A percentile compares a stretch with the other conserved stretches of the same genome.
Evolutionary conservation across 2,113 vertebrate species (phyloP).

Genomic region (Bambusicola thoracicus): DNA sequence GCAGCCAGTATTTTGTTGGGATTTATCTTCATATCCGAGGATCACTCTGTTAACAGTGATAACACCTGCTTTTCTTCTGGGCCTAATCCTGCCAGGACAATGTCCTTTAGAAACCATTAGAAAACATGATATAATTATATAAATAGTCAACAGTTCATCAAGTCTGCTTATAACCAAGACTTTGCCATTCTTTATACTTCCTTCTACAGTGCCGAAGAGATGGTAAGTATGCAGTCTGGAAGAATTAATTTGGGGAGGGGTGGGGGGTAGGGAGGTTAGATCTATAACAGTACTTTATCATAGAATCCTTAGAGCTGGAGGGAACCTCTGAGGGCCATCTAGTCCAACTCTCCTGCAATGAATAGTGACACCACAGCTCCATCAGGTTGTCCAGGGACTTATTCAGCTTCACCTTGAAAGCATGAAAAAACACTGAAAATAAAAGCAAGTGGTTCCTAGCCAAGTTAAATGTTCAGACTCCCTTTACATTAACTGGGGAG

Average conservation of each 20-base stretch:
- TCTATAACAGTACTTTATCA: neutral
- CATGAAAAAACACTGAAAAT: neutral
- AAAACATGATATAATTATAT: neutral
- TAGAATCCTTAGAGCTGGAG: no score
- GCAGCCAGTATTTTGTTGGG: fast-evolving
- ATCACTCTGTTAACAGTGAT: neutral
- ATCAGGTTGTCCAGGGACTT: no score
- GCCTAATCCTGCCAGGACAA: neutral
- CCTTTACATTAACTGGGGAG: neutral
- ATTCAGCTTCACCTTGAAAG: no score
- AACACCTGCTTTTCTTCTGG: fast-evolving
- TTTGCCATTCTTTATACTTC: fast-evolving
- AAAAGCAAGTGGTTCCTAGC: neutral
- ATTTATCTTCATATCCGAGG: neutral
- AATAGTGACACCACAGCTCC: no score
- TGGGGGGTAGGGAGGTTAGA: no score
- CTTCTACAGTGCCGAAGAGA: neutral
- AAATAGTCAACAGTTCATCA: neutral
- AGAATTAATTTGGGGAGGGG: neutral
- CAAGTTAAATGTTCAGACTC: neutral
- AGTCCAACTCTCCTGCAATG: no score
- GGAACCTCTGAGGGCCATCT: no score
- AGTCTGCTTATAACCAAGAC: fast-evolving
- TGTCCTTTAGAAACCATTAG: neutral
- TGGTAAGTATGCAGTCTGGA: fast-evolving